Conservation (phyloP, 2,888 invertebrate genomes). For the Drosophila ustulata region DNA sequence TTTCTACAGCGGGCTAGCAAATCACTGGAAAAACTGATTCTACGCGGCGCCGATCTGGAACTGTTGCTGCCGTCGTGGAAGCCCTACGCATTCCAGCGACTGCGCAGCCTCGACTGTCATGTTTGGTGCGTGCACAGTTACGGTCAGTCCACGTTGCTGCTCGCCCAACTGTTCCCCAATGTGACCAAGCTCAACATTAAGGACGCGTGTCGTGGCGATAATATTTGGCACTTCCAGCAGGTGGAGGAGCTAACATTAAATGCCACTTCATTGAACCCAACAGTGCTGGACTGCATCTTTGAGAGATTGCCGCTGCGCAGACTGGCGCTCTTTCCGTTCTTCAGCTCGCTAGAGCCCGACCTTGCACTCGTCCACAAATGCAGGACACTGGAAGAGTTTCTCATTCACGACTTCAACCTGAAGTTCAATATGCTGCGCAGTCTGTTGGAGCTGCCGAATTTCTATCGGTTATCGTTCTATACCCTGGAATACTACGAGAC, state of each 20-base stretch:
- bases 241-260: background rate
- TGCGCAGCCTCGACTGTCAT: background rate
- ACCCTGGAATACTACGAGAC: background rate
- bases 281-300: background rate
- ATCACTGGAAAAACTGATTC: background rate
- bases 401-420: background rate
- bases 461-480: conserved; percentile 7
- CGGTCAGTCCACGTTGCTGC: background rate
- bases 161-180: conserved; percentile 5
- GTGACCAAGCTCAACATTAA: background rate
- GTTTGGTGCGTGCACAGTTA: background rate
- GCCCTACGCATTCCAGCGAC: background rate
- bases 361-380: conserved; percentile 7
- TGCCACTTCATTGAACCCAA: background rate
- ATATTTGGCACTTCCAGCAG: background rate
- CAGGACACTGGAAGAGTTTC: conserved; percentile 4
- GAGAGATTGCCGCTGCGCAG: conserved; percentile 4
- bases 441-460: background rate
- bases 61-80: conserved; percentile 3
- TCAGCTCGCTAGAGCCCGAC: background rate
- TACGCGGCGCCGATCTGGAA: background rate
- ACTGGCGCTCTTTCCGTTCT: conserved; percentile 2
- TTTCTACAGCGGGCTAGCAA: background rate
- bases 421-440: background rate
- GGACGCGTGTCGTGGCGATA: background rate